Evolutionary conservation across 2,113 vertebrate species (phyloP), one percentile per base, ranked within the genome.

Genomic region (Paraplagusia blochii): DNA sequence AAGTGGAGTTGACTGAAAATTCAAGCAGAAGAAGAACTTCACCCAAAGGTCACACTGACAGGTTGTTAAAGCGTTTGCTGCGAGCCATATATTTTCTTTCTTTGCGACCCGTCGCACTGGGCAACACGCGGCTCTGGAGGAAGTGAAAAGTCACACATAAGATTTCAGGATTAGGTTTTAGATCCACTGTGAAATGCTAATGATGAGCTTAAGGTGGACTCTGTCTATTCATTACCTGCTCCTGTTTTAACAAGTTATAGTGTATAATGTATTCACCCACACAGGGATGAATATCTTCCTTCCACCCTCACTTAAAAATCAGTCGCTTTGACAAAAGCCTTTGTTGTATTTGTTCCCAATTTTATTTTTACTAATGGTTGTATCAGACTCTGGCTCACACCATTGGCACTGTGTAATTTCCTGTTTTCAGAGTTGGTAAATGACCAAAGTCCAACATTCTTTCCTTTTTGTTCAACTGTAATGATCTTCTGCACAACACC

Each of bases 341-440:
- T 15, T 38, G 5, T 8, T 14, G 7, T 13, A 40, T 40, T 12
- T 38, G 14, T 40, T 49, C 22, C 11, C 11, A 52, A 66, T 55
- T 74, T 1, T 1, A 38, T 4, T 15, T 43, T 44, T 45, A 7
- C 10, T 46, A 55, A 64, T 53, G 42, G 46, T 12, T 61, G 44
- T 44, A 15, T 9, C 39, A 11, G 11, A 11, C 44, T 1, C 9
- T 34, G 63, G 29, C 58, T 58, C 29, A 38, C 13, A 47, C 53
- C 59, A 36, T 43, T n/a, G 58, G 51, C 53, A 17, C 47, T 15
- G 45, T 29, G 49, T 60, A 44, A 58, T 63, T 53, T 72, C 55
- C 22, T 59, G 40, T 35, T 33, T 58, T 47, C 40, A 18, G 18
- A 38, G 45, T 22, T 66, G 76, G 74, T 80, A 57, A 74, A 83